Conservation (phyloP, 2,113 vertebrate species). For the Gymnogyps californianus region DNA sequence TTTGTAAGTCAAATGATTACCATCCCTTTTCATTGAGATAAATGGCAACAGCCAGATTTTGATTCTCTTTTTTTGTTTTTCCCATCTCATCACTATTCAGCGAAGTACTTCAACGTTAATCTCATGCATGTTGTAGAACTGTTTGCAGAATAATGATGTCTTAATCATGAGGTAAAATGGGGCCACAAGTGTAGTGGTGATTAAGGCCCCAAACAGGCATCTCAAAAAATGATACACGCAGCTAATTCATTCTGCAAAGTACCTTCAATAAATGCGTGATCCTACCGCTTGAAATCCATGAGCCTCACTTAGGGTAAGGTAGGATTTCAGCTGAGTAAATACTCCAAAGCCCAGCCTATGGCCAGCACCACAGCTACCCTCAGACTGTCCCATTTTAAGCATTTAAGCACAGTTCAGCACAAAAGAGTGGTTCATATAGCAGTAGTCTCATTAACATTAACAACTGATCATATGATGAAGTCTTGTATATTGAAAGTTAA, state of each 20-base stretch:
- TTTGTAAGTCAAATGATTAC: background rate
- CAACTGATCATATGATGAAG: background rate
- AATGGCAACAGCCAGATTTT: background rate
- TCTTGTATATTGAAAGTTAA: background rate
- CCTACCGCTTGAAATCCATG: background rate
- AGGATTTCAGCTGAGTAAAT: background rate
- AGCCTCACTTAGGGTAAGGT: background rate
- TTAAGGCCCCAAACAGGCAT: background rate
- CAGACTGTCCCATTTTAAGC: background rate
- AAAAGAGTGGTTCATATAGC: background rate
- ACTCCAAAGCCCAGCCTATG: background rate
- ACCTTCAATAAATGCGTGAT: background rate
- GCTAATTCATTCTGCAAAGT: background rate
- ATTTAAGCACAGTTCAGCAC: background rate
- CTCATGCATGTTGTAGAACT: background rate
- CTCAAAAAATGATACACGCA: background rate
- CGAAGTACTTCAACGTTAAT: background rate
- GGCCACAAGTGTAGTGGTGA: background rate
- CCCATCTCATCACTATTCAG: background rate
- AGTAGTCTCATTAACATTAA: background rate
- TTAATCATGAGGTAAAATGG: background rate
- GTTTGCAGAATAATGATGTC: background rate
- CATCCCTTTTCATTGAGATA: background rate
- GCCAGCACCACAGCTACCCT: background rate
- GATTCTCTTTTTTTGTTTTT: background rate